phyloP scores from a whole-genome alignment of 1,140 invertebrate genomes.

The Tachypleus tridentatus region DNA sequence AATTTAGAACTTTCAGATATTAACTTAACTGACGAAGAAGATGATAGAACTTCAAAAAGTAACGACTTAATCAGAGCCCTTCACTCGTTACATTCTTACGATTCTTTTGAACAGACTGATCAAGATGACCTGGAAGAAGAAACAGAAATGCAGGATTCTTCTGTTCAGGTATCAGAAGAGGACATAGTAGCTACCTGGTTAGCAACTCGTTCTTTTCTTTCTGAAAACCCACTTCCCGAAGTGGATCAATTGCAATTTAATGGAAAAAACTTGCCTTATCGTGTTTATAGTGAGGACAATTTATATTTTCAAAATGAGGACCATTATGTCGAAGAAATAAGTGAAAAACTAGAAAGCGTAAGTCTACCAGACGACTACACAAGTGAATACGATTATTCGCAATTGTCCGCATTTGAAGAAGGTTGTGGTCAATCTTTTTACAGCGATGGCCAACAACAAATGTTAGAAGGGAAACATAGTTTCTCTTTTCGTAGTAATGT shows the following conservation, averaged over 20 bases:
- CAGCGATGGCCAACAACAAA: too few species aligned
- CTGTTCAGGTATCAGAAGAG: slow-evolving; percentile 62
- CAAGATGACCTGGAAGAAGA: slow-evolving; percentile 52
- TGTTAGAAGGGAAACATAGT: too few species aligned
- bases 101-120: not conserved
- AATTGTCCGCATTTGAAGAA: too few species aligned
- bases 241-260: slow-evolving; percentile 43
- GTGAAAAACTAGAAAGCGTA: slow-evolving; percentile 12
- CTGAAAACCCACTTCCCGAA: slow-evolving; percentile 55
- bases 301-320: slow-evolving; percentile 75
- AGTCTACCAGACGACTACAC: slow-evolving; percentile 11
- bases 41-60: too few species aligned
- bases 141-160: slow-evolving; percentile 40
- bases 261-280: slow-evolving; percentile 57
- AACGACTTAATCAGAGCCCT: too few species aligned
- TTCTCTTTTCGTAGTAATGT: too few species aligned
- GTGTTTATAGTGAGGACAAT: slow-evolving; percentile 78
- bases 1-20: too few species aligned
- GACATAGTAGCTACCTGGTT: slow-evolving; percentile 45
- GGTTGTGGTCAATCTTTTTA: too few species aligned
- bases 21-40: too few species aligned
- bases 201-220: not conserved
- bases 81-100: too few species aligned
- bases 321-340: slow-evolving; percentile 32
- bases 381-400: too few species aligned